Conservation (phyloP, 2,888 invertebrate species). For the Acronicta alni region DNA sequence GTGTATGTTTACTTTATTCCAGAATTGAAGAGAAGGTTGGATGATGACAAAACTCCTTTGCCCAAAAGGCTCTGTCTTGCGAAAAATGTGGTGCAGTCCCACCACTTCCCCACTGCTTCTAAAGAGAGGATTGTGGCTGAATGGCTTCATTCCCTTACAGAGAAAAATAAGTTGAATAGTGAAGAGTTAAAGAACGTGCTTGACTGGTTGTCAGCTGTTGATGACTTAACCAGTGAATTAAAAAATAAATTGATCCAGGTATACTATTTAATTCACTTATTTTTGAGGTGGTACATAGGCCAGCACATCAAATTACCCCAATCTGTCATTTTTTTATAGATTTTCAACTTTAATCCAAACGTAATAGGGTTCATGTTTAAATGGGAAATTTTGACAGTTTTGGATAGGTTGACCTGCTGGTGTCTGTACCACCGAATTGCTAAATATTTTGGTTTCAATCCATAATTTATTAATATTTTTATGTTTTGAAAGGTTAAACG, state of each 20-base stretch:
- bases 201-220: conserved; percentile 70
- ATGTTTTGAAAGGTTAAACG: too few species aligned
- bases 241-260: conserved; percentile 81
- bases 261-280: too few species aligned
- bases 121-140: conserved; percentile 86
- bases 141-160: conserved; percentile 79
- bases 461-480: too few species aligned
- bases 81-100: conserved; percentile 84
- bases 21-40: conserved; percentile 85
- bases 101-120: conserved; percentile 82
- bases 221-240: conserved; percentile 77
- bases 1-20: conserved; percentile 50
- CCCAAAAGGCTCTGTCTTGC: conserved; percentile 88
- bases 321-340: too few species aligned
- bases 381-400: too few species aligned
- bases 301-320: too few species aligned
- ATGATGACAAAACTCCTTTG: conserved; percentile 78
- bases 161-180: conserved; percentile 67
- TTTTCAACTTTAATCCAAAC: too few species aligned
- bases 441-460: too few species aligned
- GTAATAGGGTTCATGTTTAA: too few species aligned
- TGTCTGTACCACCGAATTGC: too few species aligned
- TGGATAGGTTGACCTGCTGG: too few species aligned
- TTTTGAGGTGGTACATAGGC: too few species aligned
- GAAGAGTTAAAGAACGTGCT: conserved; percentile 74